These are phyloP conservation scores for Aplysia californica DNA, from an alignment of 1,140 invertebrate genomes.

Conservation along the genomic window DNA sequence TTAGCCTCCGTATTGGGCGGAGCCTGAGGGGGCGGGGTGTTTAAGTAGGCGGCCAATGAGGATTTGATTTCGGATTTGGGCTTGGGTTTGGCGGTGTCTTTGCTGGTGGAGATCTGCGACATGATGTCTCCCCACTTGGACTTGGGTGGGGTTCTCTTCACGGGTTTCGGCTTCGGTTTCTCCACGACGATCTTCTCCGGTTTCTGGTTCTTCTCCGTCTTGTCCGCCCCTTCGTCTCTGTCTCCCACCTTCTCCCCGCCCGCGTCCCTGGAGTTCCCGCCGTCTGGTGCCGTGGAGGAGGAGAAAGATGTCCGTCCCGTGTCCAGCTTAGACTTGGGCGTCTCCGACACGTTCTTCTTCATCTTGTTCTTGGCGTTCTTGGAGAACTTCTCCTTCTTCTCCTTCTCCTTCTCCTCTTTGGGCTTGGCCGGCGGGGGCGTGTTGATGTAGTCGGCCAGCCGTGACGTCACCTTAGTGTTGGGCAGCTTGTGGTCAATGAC, in stretches of 20 bases:
- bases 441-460: conserved; percentile 60
- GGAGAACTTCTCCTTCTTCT: conserved; percentile 43
- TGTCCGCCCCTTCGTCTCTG: conserved; percentile 20
- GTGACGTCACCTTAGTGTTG: conserved; percentile 59
- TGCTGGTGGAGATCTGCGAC: conserved; percentile 63
- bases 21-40: conserved; percentile 14
- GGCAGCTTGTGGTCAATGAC: conserved; percentile 61
- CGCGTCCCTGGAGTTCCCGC: conserved; percentile 1
- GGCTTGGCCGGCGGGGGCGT: conserved; percentile 44
- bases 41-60: conserved; percentile 55
- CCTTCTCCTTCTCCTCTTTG: conserved; percentile 48
- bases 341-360: no score
- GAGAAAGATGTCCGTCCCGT: conserved; percentile 12
- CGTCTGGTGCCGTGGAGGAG: conserved; percentile 17
- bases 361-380: conserved; percentile 34
- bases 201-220: conserved; percentile 29
- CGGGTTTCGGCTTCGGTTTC: conserved; percentile 47
- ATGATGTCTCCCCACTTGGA: conserved; percentile 68
- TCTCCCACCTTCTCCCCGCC: not conserved
- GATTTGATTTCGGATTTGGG: conserved; percentile 65
- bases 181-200: conserved; percentile 30
- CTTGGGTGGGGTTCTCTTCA: conserved; percentile 61
- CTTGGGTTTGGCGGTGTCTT: conserved; percentile 53
- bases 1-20: not conserved
- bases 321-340: not conserved